Base-by-base conservation (phyloP, 2,113 vertebrate genomes). In the Dascyllus trimaculatus region DNA sequence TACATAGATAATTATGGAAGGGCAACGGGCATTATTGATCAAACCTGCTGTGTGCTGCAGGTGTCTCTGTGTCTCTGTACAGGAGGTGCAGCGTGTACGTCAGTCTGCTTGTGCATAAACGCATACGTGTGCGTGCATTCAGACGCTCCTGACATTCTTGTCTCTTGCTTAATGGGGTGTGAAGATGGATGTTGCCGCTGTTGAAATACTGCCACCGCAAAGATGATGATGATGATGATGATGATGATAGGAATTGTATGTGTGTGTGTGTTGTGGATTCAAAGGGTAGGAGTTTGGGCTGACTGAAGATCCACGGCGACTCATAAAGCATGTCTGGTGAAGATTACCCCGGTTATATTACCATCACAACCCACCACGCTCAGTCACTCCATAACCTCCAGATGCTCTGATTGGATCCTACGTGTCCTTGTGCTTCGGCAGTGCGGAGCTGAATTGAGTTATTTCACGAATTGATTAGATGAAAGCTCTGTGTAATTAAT, bases 401-500 rank as follows among this genome's bases (percentile, higher is more conserved):
- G 14, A 48, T 19, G 32, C 26, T 68, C 61, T 75, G 72, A 87
- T 57, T 72, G 71, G 70, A 51, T 78, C 48, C 22, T 43, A 2
- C 35, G 65, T 72, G 70, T 60, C 66, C 63, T 72, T 83, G 58
- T 72, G 58, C 58, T 45, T 60, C 72, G n/a, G 25, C 63, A 82
- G 54, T 62, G 78, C 40, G 43, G 64, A 74, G 38, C 57, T 52
- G 49, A 81, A 85, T 80, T 72, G 45, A 80, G 81, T 80, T 85
- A 80, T 62, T 86, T 82, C 32, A 64, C 70, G 60, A 84, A 71
- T 2, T 56, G 75, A 80, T 77, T 57, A 82, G 71, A 81, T 61
- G 49, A 71, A 78, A 35, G 58, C 71, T 69, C 56, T 54, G 58
- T 38, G 46, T 84, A 82, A 89, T 86, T 76, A 86, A 84, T 67